Percentiles rank a stretch among this genome's conserved stretches.
Evolutionary conservation across 2,888 invertebrate genomes (phyloP).

Genomic region (Xestia c-nigrum): DNA sequence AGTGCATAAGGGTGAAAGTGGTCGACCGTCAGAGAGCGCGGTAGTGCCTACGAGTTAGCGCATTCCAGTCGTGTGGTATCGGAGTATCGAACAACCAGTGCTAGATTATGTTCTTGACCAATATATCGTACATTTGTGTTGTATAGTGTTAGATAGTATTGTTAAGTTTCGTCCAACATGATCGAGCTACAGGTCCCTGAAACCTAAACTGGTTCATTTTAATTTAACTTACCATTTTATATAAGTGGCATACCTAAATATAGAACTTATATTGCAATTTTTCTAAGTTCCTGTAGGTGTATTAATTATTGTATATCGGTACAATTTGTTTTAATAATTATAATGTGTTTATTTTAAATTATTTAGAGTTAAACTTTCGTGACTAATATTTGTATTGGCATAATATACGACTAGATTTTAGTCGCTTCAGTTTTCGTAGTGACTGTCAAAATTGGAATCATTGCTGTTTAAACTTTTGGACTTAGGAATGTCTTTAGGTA

Average conservation of each 20-base stretch:
- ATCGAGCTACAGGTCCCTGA: conserved; percentile 70
- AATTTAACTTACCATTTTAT: conserved; percentile 80
- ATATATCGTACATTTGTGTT: conserved; percentile 82
- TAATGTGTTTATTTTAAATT: conserved; percentile 89
- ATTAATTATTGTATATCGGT: conserved; percentile 89
- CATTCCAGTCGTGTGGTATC: conserved; percentile 84
- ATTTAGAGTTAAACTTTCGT: conserved; percentile 86
- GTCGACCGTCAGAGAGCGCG: not conserved
- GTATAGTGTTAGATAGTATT: conserved; percentile 80
- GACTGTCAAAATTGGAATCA: conserved; percentile 38
- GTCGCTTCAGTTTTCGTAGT: conserved; percentile 50
- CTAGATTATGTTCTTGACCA: conserved; percentile 82
- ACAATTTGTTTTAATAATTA: conserved; percentile 89
- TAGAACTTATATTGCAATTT: conserved; percentile 90
- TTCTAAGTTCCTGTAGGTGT: conserved; percentile 91
- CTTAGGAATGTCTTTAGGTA: conserved; percentile 52
- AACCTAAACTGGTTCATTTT: conserved; percentile 78
- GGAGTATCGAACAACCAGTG: conserved; percentile 70
- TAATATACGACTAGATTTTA: conserved; percentile 74
- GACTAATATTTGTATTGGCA: conserved; percentile 82
- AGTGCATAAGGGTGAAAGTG: not conserved
- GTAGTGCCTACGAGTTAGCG: conserved; percentile 78
- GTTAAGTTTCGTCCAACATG: conserved; percentile 79
- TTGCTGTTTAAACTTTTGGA: conserved; percentile 50
- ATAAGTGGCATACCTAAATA: conserved; percentile 90